Evolutionary conservation across 2,113 vertebrate species (phyloP).

Genomic region (Burhinus bistriatus): DNA sequence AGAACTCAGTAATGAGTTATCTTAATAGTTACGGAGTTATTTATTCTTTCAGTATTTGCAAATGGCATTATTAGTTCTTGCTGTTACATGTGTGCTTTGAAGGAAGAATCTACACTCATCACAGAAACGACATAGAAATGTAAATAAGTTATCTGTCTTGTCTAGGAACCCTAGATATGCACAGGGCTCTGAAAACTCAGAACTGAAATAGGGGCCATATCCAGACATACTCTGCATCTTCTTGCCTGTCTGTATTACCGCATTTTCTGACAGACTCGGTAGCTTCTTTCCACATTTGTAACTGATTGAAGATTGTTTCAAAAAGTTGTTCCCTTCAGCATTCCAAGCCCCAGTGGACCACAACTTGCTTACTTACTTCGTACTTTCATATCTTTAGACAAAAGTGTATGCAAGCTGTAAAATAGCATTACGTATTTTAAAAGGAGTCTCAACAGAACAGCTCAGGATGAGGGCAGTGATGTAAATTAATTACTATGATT

Average conservation of each 20-base stretch:
- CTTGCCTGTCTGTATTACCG: accelerated
- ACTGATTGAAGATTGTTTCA: background rate
- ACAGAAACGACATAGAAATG: background rate
- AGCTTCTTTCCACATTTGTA: background rate
- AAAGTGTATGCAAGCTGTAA: background rate
- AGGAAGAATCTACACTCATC: background rate
- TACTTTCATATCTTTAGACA: background rate
- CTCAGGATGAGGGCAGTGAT: background rate
- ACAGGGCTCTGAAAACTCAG: background rate
- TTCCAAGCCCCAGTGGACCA: background rate
- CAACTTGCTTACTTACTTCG: background rate
- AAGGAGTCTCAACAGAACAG: background rate
- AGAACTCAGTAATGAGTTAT: background rate
- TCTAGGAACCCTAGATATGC: background rate
- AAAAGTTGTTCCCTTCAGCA: background rate
- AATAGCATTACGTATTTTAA: background rate
- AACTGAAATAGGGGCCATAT: background rate
- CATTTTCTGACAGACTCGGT: background rate
- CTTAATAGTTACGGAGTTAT: background rate
- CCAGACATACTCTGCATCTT: background rate
- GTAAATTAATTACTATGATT: background rate
- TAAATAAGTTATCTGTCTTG: background rate
- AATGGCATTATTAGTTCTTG: background rate
- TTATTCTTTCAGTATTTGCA: background rate
- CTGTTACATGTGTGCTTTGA: background rate